phyloP scores from a whole-genome alignment of 2,797 vertebrate genomes.

The Bucorvus abyssinicus region DNA sequence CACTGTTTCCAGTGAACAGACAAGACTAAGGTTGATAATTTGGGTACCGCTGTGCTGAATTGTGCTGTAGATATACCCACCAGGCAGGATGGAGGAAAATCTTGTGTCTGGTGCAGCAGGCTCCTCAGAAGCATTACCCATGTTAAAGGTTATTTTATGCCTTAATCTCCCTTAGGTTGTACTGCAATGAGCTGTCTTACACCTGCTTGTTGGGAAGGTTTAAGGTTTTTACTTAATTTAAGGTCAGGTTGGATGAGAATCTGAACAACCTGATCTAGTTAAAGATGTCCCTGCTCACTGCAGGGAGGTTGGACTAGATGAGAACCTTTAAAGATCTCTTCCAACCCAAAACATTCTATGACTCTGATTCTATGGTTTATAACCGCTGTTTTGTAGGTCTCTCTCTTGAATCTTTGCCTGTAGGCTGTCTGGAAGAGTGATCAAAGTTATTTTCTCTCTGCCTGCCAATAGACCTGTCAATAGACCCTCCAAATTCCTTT shows the following conservation, averaged over 20 bases:
- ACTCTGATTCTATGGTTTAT: background rate
- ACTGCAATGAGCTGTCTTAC: background rate
- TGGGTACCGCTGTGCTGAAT: background rate
- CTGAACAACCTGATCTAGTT: no score
- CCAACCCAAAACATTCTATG: no score
- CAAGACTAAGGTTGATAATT: background rate
- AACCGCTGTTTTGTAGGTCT: background rate
- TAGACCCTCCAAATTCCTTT: background rate
- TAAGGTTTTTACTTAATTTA: no score
- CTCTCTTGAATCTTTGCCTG: background rate
- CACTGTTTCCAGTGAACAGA: background rate
- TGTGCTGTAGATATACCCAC: background rate
- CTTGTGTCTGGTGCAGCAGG: background rate
- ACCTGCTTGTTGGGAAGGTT: background rate
- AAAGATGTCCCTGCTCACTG: no score
- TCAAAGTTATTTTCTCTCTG: background rate
- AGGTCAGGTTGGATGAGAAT: no score
- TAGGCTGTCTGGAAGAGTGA: background rate
- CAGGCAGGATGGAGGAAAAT: background rate
- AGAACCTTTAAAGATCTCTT: no score
- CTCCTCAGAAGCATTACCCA: background rate
- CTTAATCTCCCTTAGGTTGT: background rate
- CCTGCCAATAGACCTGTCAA: background rate
- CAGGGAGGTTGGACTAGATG: no score
- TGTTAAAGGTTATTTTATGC: background rate